These are phyloP conservation scores for Hemichromis elongatus DNA, from an alignment of 2,113 vertebrate genomes.

Conservation along the genomic window DNA sequence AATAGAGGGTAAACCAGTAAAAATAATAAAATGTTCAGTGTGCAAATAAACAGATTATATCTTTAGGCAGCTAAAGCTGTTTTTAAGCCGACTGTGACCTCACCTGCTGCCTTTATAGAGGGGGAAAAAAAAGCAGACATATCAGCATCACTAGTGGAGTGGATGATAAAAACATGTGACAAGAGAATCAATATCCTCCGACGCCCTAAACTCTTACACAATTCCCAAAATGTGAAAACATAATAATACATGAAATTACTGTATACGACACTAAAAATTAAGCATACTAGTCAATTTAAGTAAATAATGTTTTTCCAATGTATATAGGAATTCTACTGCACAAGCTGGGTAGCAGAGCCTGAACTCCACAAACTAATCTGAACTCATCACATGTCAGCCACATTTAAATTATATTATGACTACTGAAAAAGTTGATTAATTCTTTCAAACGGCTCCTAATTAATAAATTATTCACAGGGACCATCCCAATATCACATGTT, in stretches of 20 bases:
- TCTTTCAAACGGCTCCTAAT: neutral
- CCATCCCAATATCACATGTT: neutral
- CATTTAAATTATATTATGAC: neutral
- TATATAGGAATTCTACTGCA: neutral
- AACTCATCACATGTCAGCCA: neutral
- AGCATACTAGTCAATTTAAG: neutral
- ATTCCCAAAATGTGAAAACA: neutral
- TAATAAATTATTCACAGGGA: neutral
- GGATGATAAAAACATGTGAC: neutral
- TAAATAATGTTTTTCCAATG: neutral
- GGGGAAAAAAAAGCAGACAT: neutral
- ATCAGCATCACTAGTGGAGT: neutral
- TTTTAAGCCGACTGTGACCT: neutral
- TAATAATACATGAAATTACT: neutral
- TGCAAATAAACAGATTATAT: neutral
- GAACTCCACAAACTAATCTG: neutral
- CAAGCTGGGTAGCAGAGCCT: neutral
- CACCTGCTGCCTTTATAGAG: neutral
- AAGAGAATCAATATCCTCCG: neutral
- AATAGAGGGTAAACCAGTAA: neutral
- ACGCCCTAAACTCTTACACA: neutral
- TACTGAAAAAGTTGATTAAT: neutral
- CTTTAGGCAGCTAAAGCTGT: neutral
- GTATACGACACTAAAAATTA: neutral
- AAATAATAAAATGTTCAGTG: neutral